Percentiles rank a stretch among this genome's conserved stretches.
phyloP scores from a whole-genome alignment of 2,113 vertebrate species.

The Stigmatopora nigra region DNA sequence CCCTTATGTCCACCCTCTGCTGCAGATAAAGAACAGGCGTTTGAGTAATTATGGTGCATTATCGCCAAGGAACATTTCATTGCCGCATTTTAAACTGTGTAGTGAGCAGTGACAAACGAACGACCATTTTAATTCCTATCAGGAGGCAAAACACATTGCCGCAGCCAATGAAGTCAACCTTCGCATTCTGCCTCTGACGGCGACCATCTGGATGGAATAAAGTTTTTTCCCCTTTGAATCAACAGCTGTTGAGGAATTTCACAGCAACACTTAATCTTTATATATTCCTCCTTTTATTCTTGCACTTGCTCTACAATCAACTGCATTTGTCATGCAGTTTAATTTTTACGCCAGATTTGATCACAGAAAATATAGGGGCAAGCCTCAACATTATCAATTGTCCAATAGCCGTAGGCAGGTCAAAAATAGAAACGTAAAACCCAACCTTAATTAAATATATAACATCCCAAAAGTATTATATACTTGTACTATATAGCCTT shows the following conservation, averaged over 20 bases:
- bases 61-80: constrained; percentile 61
- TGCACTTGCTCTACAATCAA: constrained; percentile 26
- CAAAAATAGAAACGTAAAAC: neutral
- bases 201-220: constrained; percentile 70
- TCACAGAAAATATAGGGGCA: constrained; percentile 19
- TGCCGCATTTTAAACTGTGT: constrained; percentile 65
- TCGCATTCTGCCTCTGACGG: constrained; percentile 76
- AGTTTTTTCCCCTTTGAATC: constrained; percentile 67
- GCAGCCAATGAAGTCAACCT: constrained; percentile 61
- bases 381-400: neutral
- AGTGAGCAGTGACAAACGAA: constrained; percentile 65
- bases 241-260: constrained; percentile 66
- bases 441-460: neutral
- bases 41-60: constrained; percentile 69
- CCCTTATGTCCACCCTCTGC: constrained; percentile 60
- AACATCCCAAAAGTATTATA: too few species aligned
- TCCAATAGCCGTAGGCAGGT: neutral
- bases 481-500: too few species aligned
- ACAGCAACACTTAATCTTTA: constrained; percentile 55
- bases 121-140: constrained; percentile 64
- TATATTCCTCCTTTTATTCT: constrained; percentile 17
- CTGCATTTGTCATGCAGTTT: constrained; percentile 45
- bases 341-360: constrained; percentile 37
- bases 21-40: constrained; percentile 63
- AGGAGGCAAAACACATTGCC: constrained; percentile 66